phyloP scores from a whole-genome alignment of 2,797 vertebrate species.

The Danio jaintianensis region DNA sequence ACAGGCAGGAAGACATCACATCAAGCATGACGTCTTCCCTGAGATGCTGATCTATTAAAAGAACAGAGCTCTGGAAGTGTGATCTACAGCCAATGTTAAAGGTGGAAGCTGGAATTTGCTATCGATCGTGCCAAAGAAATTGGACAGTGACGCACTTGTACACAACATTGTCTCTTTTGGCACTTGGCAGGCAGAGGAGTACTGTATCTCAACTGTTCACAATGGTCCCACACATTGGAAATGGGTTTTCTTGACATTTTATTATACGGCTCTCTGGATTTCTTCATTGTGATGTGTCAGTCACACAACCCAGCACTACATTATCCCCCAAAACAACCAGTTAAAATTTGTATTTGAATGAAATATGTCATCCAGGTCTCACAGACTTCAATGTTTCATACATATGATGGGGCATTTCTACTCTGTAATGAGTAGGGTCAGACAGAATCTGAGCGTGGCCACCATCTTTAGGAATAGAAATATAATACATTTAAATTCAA shows the following conservation, averaged over 20 bases:
- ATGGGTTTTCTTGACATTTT: background rate
- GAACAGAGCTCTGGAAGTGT: background rate
- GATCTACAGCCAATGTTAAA: constrained; percentile 5
- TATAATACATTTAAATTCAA: too few relatives aligned
- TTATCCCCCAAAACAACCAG: too few relatives aligned
- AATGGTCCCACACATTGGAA: background rate
- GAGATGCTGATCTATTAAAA: background rate
- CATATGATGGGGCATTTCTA: too few relatives aligned
- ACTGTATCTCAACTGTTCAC: constrained; percentile 10
- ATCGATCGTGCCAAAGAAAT: background rate
- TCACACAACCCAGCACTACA: too few relatives aligned
- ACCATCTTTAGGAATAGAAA: too few relatives aligned
- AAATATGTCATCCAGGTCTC: too few relatives aligned
- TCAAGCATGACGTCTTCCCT: background rate
- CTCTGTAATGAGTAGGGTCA: too few relatives aligned
- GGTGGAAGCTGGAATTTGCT: background rate
- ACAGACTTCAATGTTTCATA: too few relatives aligned
- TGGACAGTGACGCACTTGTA: background rate
- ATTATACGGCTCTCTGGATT: too few relatives aligned
- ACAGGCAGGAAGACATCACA: background rate
- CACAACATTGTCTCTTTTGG: background rate
- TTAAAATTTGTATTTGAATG: too few relatives aligned
- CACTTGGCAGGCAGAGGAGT: background rate
- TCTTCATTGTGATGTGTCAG: too few relatives aligned
- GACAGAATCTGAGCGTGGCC: too few relatives aligned